Percentiles rank a stretch among this genome's conserved stretches.
Evolutionary conservation across 1,140 invertebrate genomes (phyloP).

Genomic region (Alviniconcha marisindica): DNA sequence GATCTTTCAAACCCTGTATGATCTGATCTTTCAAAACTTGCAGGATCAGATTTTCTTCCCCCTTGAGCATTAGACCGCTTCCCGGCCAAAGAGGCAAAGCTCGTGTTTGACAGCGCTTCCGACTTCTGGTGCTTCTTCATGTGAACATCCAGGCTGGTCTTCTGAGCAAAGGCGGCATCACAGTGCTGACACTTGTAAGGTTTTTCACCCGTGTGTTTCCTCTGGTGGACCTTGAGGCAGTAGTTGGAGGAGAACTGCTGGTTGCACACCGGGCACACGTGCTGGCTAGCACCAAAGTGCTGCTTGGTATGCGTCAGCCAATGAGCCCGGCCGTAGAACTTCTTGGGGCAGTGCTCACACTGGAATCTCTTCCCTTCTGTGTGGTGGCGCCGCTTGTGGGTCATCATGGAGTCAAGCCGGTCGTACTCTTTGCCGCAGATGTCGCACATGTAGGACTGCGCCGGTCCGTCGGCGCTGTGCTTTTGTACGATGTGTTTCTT

Average conservation of each 20-base stretch:
- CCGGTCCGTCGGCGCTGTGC: neutral
- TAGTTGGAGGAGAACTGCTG: conserved; percentile 41
- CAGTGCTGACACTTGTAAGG: conserved; percentile 67
- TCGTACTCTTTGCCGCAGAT: neutral
- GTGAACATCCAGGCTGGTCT: conserved; percentile 32
- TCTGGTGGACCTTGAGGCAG: conserved; percentile 41
- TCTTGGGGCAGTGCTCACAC: conserved; percentile 30
- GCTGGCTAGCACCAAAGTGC: conserved; percentile 44
- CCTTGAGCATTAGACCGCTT: too few species aligned
- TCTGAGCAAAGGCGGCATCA: conserved; percentile 30
- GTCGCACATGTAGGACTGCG: neutral
- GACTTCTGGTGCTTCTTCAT: conserved; percentile 32
- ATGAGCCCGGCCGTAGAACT: conserved; percentile 21
- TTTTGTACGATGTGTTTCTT: neutral
- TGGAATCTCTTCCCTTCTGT: neutral
- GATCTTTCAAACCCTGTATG: too few species aligned
- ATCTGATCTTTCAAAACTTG: too few species aligned
- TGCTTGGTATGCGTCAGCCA: conserved; percentile 35
- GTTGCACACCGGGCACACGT: conserved; percentile 48
- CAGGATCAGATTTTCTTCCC: too few species aligned
- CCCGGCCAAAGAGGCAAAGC: neutral
- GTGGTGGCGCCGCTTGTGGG: conserved; percentile 10
- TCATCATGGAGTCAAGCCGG: neutral
- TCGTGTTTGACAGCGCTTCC: neutral
- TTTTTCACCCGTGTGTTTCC: conserved; percentile 84